A percentile compares a stretch with the other conserved stretches of the same genome.
Conservation (phyloP, 2,888 invertebrate species). For the Melieria picta region DNA sequence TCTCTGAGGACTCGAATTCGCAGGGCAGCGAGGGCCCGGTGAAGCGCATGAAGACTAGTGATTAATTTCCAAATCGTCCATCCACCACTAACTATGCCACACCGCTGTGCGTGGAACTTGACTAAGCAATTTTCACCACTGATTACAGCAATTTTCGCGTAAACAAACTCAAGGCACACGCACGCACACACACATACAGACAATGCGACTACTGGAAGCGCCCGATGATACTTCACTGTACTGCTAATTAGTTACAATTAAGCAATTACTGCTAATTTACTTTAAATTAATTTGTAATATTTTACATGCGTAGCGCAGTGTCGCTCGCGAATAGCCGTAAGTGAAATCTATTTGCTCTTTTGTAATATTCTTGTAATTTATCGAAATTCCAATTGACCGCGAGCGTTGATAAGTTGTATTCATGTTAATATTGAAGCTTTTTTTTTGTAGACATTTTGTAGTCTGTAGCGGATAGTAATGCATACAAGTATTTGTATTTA, state of each 20-base stretch:
- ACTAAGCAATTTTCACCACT: slow-evolving; percentile 20
- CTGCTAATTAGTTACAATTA: slow-evolving; percentile 24
- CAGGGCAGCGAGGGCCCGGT: slow-evolving; percentile 82
- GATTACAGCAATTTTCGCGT: slow-evolving; percentile 8
- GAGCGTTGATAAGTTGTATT: background rate
- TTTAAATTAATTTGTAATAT: slow-evolving; percentile 21
- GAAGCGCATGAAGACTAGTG: slow-evolving; percentile 80
- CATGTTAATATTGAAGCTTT: slow-evolving; percentile 21
- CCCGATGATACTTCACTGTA: background rate
- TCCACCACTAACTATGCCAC: background rate
- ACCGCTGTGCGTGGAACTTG: slow-evolving; percentile 18
- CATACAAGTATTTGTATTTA: slow-evolving; percentile 3
- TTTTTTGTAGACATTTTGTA: slow-evolving; percentile 12
- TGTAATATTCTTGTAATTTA: slow-evolving; percentile 22
- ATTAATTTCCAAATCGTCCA: slow-evolving; percentile 48
- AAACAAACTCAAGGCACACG: background rate
- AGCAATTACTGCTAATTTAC: slow-evolving; percentile 23
- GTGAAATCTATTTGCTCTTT: slow-evolving; percentile 20
- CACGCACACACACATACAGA: slow-evolving; percentile 9
- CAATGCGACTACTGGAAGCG: slow-evolving; percentile 3
- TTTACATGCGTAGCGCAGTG: slow-evolving; percentile 20
- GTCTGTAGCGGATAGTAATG: slow-evolving; percentile 16
- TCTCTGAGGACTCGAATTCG: slow-evolving; percentile 91
- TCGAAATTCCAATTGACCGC: background rate
- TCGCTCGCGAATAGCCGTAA: slow-evolving; percentile 23